A percentile compares a stretch with the other conserved stretches of the same genome.
phyloP scores from a whole-genome alignment of 2,113 vertebrate species.

The Camelus dromedarius region DNA sequence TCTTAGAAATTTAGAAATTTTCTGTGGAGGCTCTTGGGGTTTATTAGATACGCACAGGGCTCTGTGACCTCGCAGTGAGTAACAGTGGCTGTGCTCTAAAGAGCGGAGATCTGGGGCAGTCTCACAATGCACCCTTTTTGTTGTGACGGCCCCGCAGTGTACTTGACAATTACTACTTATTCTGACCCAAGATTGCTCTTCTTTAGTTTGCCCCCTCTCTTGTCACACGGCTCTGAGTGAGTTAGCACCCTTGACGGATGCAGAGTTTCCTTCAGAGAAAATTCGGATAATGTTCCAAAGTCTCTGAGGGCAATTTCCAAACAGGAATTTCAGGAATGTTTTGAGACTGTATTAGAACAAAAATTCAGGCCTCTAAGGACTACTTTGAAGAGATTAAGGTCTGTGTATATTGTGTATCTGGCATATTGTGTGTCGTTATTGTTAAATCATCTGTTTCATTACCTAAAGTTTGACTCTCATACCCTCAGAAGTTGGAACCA shows the following conservation, averaged over 20 bases:
- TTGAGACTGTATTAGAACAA: conserved; percentile 45
- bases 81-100: neutral
- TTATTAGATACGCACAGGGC: neutral
- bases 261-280: conserved; percentile 59
- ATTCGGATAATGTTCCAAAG: conserved; percentile 20
- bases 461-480: neutral
- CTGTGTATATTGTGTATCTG: neutral
- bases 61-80: neutral
- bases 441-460: neutral
- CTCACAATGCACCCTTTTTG: neutral
- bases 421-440: neutral
- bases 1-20: neutral
- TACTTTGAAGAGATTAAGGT: neutral
- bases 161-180: neutral
- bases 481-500: neutral
- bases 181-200: neutral
- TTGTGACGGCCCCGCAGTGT: neutral
- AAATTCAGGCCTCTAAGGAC: neutral
- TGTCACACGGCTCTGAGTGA: neutral
- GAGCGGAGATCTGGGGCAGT: neutral
- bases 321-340: conserved; percentile 49
- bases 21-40: neutral
- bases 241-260: conserved; percentile 34
- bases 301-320: conserved; percentile 49
- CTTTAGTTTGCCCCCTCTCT: conserved; percentile 17